phyloP scores from a whole-genome alignment of 2,113 vertebrate genomes.

The Oenanthe oenanthe region DNA sequence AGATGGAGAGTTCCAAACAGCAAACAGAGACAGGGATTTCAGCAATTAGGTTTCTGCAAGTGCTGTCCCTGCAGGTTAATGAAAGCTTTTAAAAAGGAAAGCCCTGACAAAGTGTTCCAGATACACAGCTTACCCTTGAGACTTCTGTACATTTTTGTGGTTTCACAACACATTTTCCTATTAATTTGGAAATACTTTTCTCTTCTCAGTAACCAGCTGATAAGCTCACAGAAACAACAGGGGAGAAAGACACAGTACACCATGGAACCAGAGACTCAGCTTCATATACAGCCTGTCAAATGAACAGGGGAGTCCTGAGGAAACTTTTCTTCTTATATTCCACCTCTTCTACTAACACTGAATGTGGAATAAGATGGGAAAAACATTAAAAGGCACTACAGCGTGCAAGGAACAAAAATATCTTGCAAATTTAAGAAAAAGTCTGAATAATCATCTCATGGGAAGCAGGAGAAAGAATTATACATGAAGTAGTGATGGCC shows the following conservation, averaged over 20 bases:
- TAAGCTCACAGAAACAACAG: not conserved
- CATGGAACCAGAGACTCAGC: not conserved
- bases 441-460: not conserved
- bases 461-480: not conserved
- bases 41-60: not conserved
- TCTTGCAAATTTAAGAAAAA: not conserved
- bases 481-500: not conserved
- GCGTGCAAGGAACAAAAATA: not conserved
- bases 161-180: not conserved
- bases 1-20: not conserved
- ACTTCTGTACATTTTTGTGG: not conserved
- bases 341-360: not conserved
- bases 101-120: not conserved
- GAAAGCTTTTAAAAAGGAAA: not conserved
- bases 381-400: not conserved
- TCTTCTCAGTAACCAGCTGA: not conserved
- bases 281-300: not conserved
- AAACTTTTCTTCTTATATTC: not conserved
- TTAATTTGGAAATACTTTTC: not conserved
- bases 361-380: not conserved
- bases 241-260: not conserved
- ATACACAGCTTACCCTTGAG: not conserved
- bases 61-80: not conserved
- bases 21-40: not conserved
- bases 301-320: not conserved